phyloP scores from a whole-genome alignment of 2,797 vertebrate species.

The Dipus sagitta region DNA sequence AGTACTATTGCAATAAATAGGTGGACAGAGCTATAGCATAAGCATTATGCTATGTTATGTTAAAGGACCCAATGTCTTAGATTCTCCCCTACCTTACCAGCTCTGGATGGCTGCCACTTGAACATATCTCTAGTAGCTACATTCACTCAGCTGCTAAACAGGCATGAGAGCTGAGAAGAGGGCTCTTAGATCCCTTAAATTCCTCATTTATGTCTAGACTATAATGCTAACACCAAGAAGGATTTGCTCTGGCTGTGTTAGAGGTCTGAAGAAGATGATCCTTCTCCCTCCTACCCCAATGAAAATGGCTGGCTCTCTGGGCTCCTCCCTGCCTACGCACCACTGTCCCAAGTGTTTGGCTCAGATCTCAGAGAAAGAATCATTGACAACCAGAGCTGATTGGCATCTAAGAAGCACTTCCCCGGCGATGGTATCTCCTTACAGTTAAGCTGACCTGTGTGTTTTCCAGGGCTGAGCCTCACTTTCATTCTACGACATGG shows the following conservation, averaged over 20 bases:
- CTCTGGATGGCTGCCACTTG: neutral
- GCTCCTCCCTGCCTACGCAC: neutral
- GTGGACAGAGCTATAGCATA: neutral
- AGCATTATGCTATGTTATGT: neutral
- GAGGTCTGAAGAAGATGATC: neutral
- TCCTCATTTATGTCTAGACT: neutral
- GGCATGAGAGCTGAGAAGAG: neutral
- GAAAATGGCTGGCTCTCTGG: neutral
- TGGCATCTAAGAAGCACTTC: conserved; percentile 12
- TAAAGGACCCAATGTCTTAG: neutral
- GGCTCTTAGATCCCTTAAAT: neutral
- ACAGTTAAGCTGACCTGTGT: neutral
- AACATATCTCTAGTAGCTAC: neutral
- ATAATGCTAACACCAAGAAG: neutral
- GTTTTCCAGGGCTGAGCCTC: neutral
- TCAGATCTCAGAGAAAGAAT: neutral
- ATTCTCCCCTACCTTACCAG: neutral
- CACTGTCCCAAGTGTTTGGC: neutral
- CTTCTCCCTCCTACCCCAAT: neutral
- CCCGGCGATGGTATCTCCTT: neutral
- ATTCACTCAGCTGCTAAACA: neutral
- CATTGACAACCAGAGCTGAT: neutral
- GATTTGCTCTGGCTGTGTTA: neutral
- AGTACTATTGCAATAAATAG: neutral
- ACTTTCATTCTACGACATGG: neutral